Base-by-base conservation (phyloP, 1,140 invertebrate species). In the Calycopis cecrops region DNA sequence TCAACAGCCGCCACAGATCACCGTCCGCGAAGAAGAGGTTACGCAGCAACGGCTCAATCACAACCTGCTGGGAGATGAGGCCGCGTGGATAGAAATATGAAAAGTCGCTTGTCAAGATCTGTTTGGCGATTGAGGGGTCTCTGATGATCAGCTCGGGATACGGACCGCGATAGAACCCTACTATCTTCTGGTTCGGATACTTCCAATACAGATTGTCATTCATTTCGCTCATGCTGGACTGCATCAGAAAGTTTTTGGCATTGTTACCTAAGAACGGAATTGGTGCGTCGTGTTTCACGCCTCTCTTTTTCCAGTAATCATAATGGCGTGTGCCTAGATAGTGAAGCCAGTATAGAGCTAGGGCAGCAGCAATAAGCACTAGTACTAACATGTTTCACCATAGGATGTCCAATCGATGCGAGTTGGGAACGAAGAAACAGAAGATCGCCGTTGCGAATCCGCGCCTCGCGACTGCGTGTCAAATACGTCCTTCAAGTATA, bases 71-170 rank as follows among this genome's bases (percentile, higher is more conserved):
- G 1, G 48, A 11, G 3, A 21, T 58, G 9, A 73, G 16, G 0
- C 75, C 75, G 3, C 75, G 60, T 0, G 63, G 51, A 56, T 75
- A 65, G 61, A 92, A 92, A 59, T 85, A 70, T 2, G 85, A 28
- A 57, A 91, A 92, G 65, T 92, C 89, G 52, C 87, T 89, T 0
- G 89, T 72, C 1, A 91, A 62, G 48, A 92, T 87, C 7, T 67
- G 54, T 56, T 90, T 90, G 0, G 89, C 80, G 1, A 92, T 55
- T 10, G 90, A 87, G 3, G 89, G 87, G 69, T 92, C 90, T 2
- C 86, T 69, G 0, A 91, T 66, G 0, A 91, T 66, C 8, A 91
- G 63, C 12, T 76, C 74, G 0, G 91, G 90, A 11, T 60, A 49
- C 9, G 48, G 48, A 10, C 54, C 58, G 4, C 63, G 51, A 48